phyloP scores from a whole-genome alignment of 2,113 vertebrate genomes.

The Emydura subglobosa region DNA sequence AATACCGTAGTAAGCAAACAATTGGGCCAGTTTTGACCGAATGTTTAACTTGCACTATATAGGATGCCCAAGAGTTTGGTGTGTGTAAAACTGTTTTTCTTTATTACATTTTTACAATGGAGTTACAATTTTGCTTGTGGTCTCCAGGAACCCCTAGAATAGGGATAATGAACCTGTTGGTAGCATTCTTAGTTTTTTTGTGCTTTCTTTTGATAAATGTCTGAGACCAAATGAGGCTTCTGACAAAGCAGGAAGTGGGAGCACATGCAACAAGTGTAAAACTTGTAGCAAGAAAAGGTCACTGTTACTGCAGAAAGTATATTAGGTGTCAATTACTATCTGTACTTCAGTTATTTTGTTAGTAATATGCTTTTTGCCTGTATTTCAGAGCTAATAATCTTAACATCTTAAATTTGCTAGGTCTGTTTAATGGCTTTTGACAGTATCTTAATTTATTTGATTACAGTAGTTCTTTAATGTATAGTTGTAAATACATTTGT shows the following conservation, averaged over 20 bases:
- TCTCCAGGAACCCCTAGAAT: conserved; percentile 10
- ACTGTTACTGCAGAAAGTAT: background rate
- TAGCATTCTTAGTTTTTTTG: background rate
- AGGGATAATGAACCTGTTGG: background rate
- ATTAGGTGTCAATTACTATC: background rate
- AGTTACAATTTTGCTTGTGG: background rate
- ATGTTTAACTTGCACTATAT: background rate
- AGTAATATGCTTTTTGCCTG: background rate
- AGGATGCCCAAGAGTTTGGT: background rate
- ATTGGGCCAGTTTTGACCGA: background rate
- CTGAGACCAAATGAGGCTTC: conserved; percentile 33
- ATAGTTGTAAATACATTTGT: background rate
- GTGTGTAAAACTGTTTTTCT: background rate
- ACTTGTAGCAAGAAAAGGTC: background rate
- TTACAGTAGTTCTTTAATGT: background rate
- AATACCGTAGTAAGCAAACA: background rate
- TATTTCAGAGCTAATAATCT: background rate
- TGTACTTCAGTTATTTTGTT: background rate
- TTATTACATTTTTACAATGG: background rate
- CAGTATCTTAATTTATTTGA: background rate
- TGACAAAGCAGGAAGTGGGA: conserved; percentile 65
- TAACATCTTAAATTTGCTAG: background rate
- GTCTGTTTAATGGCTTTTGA: background rate
- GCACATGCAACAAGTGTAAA: background rate
- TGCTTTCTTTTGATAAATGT: conserved; percentile 28